Evolutionary conservation across 2,797 vertebrate genomes (phyloP).

Genomic region (Phrynocephalus guinanensis): DNA sequence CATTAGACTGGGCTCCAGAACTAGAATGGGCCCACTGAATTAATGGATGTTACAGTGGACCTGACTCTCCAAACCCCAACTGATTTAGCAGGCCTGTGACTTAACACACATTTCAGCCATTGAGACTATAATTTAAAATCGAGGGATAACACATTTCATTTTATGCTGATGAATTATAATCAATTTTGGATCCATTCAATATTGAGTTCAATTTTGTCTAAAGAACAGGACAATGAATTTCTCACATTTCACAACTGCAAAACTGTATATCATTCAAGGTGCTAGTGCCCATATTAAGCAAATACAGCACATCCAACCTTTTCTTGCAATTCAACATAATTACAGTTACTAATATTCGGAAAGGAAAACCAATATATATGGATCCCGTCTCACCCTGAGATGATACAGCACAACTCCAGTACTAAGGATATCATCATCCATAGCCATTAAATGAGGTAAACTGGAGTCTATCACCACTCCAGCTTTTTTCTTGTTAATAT

Average conservation of each 20-base stretch:
- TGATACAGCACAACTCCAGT: slow-evolving; percentile 94
- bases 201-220: background rate
- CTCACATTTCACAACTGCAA: background rate
- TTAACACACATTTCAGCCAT: background rate
- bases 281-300: slow-evolving; percentile 17
- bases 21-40: no score
- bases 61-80: no score
- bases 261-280: background rate
- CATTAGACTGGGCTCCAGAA: no score
- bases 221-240: background rate
- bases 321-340: background rate
- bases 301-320: background rate
- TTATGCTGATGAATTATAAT: background rate
- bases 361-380: background rate
- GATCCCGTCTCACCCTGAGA: slow-evolving; percentile 85
- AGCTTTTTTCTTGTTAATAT: slow-evolving; percentile 89
- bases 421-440: slow-evolving; percentile 93
- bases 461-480: slow-evolving; percentile 91
- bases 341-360: slow-evolving; percentile 14
- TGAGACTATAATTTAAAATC: background rate
- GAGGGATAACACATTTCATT: background rate
- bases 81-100: no score
- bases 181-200: background rate
- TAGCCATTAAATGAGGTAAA: slow-evolving; percentile 89
- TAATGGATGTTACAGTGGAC: no score